Evolutionary conservation across 2,888 invertebrate genomes (phyloP).

Genomic region (Anarsia innoxiella): DNA sequence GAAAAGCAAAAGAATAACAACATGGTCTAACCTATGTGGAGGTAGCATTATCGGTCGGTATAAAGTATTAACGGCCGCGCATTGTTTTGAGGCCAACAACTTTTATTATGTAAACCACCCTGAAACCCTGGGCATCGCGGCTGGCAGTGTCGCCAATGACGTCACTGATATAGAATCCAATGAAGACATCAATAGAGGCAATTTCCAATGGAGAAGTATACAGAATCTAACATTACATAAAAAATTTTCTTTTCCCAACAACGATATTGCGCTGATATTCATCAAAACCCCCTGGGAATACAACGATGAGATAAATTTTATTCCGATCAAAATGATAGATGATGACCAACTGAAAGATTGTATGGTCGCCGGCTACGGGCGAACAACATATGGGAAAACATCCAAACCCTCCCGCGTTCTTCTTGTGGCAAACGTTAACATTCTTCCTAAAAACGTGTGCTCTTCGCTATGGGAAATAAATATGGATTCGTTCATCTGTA

Average conservation of each 20-base stretch:
- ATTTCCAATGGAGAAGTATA: slow-evolving; percentile 29
- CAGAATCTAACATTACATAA: slow-evolving; percentile 21
- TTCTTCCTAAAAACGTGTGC: slow-evolving; percentile 32
- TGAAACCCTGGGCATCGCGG: slow-evolving; percentile 30
- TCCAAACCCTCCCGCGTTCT: slow-evolving; percentile 25
- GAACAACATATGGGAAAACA: slow-evolving; percentile 11
- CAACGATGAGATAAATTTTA: slow-evolving; percentile 25
- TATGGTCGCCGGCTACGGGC: slow-evolving; percentile 40
- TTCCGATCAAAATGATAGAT: slow-evolving; percentile 21
- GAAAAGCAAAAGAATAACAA: neutral
- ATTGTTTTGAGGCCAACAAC: slow-evolving; percentile 47
- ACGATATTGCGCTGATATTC: slow-evolving; percentile 42
- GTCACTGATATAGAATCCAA: slow-evolving; percentile 30
- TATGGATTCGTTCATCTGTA: slow-evolving; percentile 38
- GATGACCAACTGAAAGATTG: slow-evolving; percentile 34
- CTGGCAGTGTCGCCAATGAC: slow-evolving; percentile 32
- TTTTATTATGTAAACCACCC: slow-evolving; percentile 31
- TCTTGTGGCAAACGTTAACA: slow-evolving; percentile 31
- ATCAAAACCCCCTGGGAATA: slow-evolving; percentile 28
- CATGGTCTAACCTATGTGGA: slow-evolving; percentile 48
- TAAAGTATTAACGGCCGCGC: slow-evolving; percentile 47
- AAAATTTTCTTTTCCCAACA: slow-evolving; percentile 27
- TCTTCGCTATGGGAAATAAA: slow-evolving; percentile 42
- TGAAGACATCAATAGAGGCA: slow-evolving; percentile 4
- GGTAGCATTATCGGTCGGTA: slow-evolving; percentile 40